Percentiles rank a stretch among this genome's conserved stretches.
phyloP scores from a whole-genome alignment of 2,888 invertebrate species.

The Ypsolopha sequella region DNA sequence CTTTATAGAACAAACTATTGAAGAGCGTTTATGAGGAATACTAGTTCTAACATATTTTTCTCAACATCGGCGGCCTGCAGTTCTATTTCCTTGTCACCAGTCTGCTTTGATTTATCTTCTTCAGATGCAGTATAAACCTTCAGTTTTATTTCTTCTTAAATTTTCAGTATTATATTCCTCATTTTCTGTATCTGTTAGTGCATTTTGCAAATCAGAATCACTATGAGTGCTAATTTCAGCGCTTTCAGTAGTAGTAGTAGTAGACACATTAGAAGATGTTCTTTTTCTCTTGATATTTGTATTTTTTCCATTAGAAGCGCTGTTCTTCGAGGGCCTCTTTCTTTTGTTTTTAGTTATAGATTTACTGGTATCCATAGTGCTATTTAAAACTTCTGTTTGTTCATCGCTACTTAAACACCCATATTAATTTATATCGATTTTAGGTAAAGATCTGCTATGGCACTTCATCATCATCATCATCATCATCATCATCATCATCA shows the following conservation, averaged over 20 bases:
- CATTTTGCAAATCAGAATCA: slow-evolving; percentile 4
- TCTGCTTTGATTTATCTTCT: too few species aligned
- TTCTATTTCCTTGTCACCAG: too few species aligned
- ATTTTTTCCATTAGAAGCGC: slow-evolving; percentile 4
- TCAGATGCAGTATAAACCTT: too few species aligned
- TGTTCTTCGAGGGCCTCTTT: slow-evolving; percentile 1
- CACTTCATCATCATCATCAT: too few species aligned
- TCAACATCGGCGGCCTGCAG: too few species aligned
- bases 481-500: too few species aligned
- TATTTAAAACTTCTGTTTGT: slow-evolving; percentile 3
- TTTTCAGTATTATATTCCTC: too few species aligned
- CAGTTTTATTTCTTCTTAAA: too few species aligned
- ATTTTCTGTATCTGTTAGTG: too few species aligned
- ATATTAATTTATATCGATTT: slow-evolving; percentile 3
- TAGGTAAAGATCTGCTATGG: slow-evolving; percentile 2
- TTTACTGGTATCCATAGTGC: slow-evolving; percentile 3
- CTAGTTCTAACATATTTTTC: too few species aligned
- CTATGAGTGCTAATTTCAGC: slow-evolving; percentile 4
- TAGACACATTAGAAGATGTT: slow-evolving; percentile 2
- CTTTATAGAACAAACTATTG: too few species aligned
- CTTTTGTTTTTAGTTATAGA: slow-evolving; percentile 4
- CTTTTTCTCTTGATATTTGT: slow-evolving; percentile 3
- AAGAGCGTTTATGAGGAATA: too few species aligned
- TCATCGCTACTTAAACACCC: slow-evolving; percentile 5
- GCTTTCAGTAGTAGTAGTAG: slow-evolving; percentile 4